phyloP scores from a whole-genome alignment of 2,113 vertebrate species.

The Pollimyrus isidori region DNA sequence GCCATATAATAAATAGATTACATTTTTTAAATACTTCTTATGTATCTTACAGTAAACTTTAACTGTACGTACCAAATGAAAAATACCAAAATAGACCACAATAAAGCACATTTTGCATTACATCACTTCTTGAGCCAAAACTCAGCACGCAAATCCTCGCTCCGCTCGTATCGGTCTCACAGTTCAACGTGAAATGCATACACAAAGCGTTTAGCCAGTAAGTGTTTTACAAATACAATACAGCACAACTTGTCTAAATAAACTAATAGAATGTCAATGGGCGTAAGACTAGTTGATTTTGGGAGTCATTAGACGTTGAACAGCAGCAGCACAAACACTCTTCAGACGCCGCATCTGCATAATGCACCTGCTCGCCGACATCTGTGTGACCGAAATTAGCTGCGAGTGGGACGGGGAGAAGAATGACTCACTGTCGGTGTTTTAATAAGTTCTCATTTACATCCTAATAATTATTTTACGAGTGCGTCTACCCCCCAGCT shows the following conservation, averaged over 20 bases:
- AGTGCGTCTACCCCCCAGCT: not conserved
- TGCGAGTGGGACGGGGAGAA: not conserved
- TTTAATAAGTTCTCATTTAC: not conserved
- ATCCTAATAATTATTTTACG: not conserved
- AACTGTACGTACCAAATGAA: not conserved
- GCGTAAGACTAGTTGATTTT: not conserved
- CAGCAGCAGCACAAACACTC: not conserved
- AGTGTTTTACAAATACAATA: not conserved
- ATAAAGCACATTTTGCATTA: not conserved
- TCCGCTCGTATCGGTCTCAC: not conserved
- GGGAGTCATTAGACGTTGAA: not conserved
- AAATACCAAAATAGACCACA: not conserved
- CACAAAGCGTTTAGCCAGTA: not conserved
- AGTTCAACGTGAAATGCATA: not conserved
- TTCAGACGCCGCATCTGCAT: not conserved
- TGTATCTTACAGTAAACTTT: not conserved
- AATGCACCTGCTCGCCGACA: not conserved
- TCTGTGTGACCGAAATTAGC: conserved; percentile 7
- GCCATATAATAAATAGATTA: not conserved
- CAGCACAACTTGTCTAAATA: not conserved
- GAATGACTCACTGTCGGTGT: not conserved
- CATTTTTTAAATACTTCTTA: not conserved
- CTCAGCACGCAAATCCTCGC: not conserved
- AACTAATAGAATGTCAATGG: not conserved
- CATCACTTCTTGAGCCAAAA: not conserved